Base-by-base conservation (phyloP, 2,888 invertebrate genomes). In the Agrypnus murinus region DNA sequence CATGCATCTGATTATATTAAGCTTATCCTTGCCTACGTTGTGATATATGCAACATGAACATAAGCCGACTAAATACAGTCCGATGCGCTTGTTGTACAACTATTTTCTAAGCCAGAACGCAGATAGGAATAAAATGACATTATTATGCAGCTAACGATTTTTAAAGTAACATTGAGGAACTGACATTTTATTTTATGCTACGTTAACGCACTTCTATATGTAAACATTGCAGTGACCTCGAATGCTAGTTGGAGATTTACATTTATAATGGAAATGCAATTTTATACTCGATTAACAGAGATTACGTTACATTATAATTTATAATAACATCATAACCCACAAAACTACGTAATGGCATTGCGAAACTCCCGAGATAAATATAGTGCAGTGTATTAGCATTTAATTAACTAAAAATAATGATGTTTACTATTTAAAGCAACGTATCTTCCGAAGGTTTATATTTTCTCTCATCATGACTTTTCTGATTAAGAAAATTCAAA, bases 201-300 rank as follows among this genome's bases (percentile, higher is more conserved):
- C 55, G 34, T 55, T 32, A 36, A 36, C 55, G 38, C 55, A 55
- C 53, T 69, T 69, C 62, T 63, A 66, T 70, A 72, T 69, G 72
- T 74, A 72, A 72, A 74, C 74, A 74, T 71, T 68, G 55, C 34
- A 55, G 45, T 69, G 72, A 72, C 74, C 74, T 74, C 74, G 73
- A 73, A 72, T 72, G 66, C 62, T 68, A 71, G 62, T 65, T 59
- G 60, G 53, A 57, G 67, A 74, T 74, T 74, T 75, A 66, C 73
- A 75, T 76, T 68, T 69, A 57, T 62, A 59, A 65, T 73, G 64
- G 62, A 55, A 68, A 73, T 69, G 65, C 62, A 65, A 58, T 63
- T 65, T 71, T 67, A 59, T 65, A 57, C 63, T 66, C 60, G 63
- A 71, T 71, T 71, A 66, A 53, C 50, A 55, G 45, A 65, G 55